phyloP scores from a whole-genome alignment of 1,140 invertebrate species.

The Drosophila melanica region DNA sequence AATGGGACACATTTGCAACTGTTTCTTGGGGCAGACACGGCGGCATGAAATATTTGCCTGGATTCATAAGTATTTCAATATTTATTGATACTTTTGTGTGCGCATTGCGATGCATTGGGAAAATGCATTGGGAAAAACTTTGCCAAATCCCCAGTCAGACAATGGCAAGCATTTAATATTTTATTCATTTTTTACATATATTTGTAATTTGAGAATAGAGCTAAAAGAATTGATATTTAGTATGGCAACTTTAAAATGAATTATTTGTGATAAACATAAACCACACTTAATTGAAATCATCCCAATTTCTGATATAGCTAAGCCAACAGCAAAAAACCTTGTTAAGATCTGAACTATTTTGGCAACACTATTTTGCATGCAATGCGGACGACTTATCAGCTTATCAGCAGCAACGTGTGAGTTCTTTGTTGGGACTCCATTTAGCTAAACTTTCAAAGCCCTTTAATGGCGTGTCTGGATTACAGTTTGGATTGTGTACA shows the following conservation, averaged over 20 bases:
- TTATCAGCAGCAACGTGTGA: not conserved
- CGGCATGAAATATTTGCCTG: constrained; percentile 60
- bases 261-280: too few species aligned
- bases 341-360: not conserved
- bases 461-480: not conserved
- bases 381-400: not conserved
- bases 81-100: constrained; percentile 53
- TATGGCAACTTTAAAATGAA: too few species aligned
- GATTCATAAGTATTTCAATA: constrained; percentile 71
- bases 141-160: not conserved
- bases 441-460: not conserved
- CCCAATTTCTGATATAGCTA: too few species aligned
- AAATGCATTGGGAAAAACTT: constrained; percentile 11
- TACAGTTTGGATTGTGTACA: not conserved
- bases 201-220: not conserved
- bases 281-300: too few species aligned
- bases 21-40: constrained; percentile 26
- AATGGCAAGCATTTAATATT: not conserved
- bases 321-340: too few species aligned
- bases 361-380: not conserved
- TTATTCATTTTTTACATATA: not conserved
- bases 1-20: constrained; percentile 36
- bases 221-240: too few species aligned
- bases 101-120: constrained; percentile 14
- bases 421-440: not conserved